Evolutionary conservation across 2,888 invertebrate species (phyloP).

Genomic region (Pandemis heparana): DNA sequence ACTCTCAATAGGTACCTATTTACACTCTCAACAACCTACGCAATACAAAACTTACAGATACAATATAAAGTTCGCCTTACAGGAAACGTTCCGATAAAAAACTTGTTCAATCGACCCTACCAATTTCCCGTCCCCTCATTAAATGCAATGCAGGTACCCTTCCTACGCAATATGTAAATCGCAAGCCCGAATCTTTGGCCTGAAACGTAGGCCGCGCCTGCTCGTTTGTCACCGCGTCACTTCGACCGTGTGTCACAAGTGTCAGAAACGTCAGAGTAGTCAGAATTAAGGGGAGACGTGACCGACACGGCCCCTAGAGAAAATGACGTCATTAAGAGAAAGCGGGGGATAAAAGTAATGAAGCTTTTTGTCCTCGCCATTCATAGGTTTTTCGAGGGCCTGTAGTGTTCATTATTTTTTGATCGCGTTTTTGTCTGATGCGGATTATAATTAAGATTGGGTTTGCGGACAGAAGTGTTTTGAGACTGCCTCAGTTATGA

Average conservation of each 20-base stretch:
- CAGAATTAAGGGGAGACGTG: slow-evolving; percentile 71
- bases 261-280: slow-evolving; percentile 49
- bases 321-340: slow-evolving; percentile 80
- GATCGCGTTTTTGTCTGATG: slow-evolving; percentile 36
- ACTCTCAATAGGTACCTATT: not conserved
- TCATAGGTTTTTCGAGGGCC: slow-evolving; percentile 57
- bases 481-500: not conserved
- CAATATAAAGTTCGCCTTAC: not conserved
- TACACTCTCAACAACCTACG: not conserved
- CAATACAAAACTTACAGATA: not conserved
- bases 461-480: slow-evolving; percentile 6
- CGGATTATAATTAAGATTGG: slow-evolving; percentile 42
- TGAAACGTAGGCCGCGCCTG: slow-evolving; percentile 14
- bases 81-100: slow-evolving; percentile 7
- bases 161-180: slow-evolving; percentile 39
- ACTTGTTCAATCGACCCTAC: slow-evolving; percentile 26
- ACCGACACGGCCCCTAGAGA: slow-evolving; percentile 67
- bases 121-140: slow-evolving; percentile 30
- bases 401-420: slow-evolving; percentile 49
- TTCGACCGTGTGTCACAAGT: slow-evolving; percentile 31
- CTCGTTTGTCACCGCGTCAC: slow-evolving; percentile 39
- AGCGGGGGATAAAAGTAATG: slow-evolving; percentile 69
- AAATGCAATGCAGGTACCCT: slow-evolving; percentile 38
- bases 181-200: slow-evolving; percentile 24
- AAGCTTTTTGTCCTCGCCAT: slow-evolving; percentile 68